Evolutionary conservation across 1,140 invertebrate species (phyloP).

Genomic region (Achroia grisella): DNA sequence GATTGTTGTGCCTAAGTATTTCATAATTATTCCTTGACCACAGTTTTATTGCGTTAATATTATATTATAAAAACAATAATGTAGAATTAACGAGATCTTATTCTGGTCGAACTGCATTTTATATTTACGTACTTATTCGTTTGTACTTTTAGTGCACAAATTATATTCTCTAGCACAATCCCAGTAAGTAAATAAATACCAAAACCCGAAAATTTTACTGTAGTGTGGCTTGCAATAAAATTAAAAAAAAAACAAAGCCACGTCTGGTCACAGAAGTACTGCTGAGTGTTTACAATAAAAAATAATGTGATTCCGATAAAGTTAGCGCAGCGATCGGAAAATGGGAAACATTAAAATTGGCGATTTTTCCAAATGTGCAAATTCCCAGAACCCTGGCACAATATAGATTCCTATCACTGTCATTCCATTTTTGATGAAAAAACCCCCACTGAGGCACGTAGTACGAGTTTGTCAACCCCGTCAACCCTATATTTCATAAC

Average conservation of each 20-base stretch:
- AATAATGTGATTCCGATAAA: slow-evolving; percentile 4
- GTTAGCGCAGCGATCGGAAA: slow-evolving; percentile 1
- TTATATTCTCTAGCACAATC: not conserved
- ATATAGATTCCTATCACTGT: slow-evolving; percentile 20
- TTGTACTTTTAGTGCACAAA: not conserved
- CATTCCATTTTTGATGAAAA: slow-evolving; percentile 12
- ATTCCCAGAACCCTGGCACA: slow-evolving; percentile 11
- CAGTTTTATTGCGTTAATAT: too few relatives aligned
- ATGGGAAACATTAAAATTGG: slow-evolving; percentile 15
- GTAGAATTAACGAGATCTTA: slow-evolving; percentile 30
- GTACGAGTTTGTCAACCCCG: too few relatives aligned
- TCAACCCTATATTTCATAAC: too few relatives aligned
- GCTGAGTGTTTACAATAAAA: slow-evolving; percentile 5
- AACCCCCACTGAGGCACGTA: too few relatives aligned
- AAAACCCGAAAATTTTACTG: not conserved
- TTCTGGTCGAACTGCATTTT: slow-evolving; percentile 17
- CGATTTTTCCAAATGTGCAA: slow-evolving; percentile 13
- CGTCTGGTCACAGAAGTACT: not conserved
- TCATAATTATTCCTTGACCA: too few relatives aligned
- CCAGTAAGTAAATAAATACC: not conserved
- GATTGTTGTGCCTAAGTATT: too few relatives aligned
- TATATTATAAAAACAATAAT: too few relatives aligned
- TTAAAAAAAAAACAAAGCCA: slow-evolving; percentile 3
- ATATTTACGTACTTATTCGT: not conserved
- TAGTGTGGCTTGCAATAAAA: too few relatives aligned